These are phyloP conservation scores for Drosophila cardini DNA, from an alignment of 1,140 invertebrate species.

Conservation along the genomic window DNA sequence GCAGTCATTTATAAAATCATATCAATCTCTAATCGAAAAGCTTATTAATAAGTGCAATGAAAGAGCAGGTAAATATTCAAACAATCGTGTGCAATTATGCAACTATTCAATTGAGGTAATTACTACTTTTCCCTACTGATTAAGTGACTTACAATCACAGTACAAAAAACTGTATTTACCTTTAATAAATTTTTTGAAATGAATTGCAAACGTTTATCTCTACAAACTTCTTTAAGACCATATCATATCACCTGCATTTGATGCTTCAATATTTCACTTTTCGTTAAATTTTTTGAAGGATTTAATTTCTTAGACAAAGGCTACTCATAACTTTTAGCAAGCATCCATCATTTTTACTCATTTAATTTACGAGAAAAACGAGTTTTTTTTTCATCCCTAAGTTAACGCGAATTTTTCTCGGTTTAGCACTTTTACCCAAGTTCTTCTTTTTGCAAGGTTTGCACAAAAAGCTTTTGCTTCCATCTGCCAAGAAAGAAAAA, in stretches of 20 bases:
- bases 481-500: not conserved
- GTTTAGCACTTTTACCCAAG: not conserved
- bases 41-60: not conserved
- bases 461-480: not conserved
- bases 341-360: not conserved
- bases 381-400: not conserved
- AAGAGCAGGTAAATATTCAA: slow-evolving; percentile 33
- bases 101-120: not conserved
- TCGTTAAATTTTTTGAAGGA: not conserved
- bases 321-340: not conserved
- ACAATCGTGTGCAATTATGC: not conserved
- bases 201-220: too few species aligned
- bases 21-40: not conserved
- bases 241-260: too few species aligned
- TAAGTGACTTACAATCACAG: not conserved
- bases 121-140: not conserved
- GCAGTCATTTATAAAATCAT: not conserved
- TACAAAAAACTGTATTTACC: too few species aligned
- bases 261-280: too few species aligned
- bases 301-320: not conserved
- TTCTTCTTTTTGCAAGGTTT: slow-evolving; percentile 1
- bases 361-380: not conserved
- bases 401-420: not conserved
- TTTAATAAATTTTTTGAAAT: too few species aligned
- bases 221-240: too few species aligned